Base-by-base conservation (phyloP, 2,113 vertebrate species). In the Alouatta palliata region DNA sequence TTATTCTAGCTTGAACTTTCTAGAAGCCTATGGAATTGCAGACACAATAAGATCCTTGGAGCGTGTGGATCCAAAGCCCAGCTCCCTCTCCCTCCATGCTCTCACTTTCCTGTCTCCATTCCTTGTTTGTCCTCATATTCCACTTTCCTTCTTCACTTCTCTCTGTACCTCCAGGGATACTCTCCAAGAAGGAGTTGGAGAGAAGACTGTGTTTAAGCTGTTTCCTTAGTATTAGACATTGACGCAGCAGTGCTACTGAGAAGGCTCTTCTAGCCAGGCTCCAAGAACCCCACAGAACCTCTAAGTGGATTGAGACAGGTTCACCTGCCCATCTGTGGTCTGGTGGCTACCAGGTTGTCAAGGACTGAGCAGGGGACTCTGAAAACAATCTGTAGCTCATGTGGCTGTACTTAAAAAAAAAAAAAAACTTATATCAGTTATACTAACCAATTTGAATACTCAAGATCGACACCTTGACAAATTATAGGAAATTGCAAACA, bases 401-500 rank as follows among this genome's bases (percentile, higher is more conserved):
- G 58, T 77, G 54, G 25, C 49, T 92, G 20, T 58, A 35, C 16
- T 80, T 68, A 17, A 11, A n/a, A 66, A 88, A 45, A 58, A 83
- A 96, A 96, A 92, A 94, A 77, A 77, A 21, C 97, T 97, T 97
- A 77, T 98, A 97, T 96, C 77, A 97, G 77, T 98, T 96, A 95
- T 83, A 66, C 85, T 61, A 94, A 94, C 87, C 92, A 95, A 97
- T 96, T 64, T 61, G 68, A 97, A 40, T 89, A 40, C 17, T 89
- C 75, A 82, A 97, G 97, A 96, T 66, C 70, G 97, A 97, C 86
- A 97, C 83, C 71, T 91, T 98, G 97, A 98, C 95, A 98, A 98
- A 97, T 97, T 92, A 97, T 96, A 97, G 95, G 98, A 98, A 98
- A 97, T 97, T 92, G 96, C 93, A 94, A 98, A 90, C 93, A 94